phyloP scores from a whole-genome alignment of 2,113 vertebrate species.

The Pyxicephalus adspersus region DNA sequence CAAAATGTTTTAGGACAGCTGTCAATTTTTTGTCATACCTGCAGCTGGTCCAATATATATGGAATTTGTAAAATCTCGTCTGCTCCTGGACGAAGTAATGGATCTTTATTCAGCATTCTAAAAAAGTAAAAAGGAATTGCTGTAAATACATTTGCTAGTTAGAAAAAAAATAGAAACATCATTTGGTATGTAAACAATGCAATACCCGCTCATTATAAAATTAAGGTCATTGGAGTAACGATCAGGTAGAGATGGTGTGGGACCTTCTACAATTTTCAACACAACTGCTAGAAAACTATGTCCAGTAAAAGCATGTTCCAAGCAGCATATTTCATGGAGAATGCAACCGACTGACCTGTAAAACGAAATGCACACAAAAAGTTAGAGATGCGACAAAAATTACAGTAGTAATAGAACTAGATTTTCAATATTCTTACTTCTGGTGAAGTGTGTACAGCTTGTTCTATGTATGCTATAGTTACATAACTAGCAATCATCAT shows the following conservation, averaged over 20 bases:
- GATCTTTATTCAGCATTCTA: slow-evolving; percentile 82
- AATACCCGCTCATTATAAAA: slow-evolving; percentile 75
- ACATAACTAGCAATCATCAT: no score
- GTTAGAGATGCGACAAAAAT: background rate
- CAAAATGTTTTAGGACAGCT: background rate
- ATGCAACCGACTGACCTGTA: slow-evolving; percentile 84
- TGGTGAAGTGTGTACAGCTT: no score
- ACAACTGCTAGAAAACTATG: slow-evolving; percentile 81
- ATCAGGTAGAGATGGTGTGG: slow-evolving; percentile 76
- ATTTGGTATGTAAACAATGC: background rate
- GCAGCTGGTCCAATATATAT: slow-evolving; percentile 72
- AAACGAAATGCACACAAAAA: slow-evolving; percentile 28
- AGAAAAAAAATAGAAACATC: background rate
- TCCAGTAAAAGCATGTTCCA: slow-evolving; percentile 81
- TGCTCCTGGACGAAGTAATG: slow-evolving; percentile 74
- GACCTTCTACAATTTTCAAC: slow-evolving; percentile 82
- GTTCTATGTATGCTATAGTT: no score
- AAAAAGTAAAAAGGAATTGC: slow-evolving; percentile 54
- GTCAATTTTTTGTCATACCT: slow-evolving; percentile 64
- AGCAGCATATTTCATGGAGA: slow-evolving; percentile 85
- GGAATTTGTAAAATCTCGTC: slow-evolving; percentile 73
- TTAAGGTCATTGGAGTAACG: slow-evolving; percentile 74
- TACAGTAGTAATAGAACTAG: no score
- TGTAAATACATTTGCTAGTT: background rate
- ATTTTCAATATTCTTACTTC: no score